Percentiles rank a stretch among this genome's conserved stretches.
These are phyloP conservation scores for Meteorus sp. DNA, from an alignment of 1,140 invertebrate genomes.

Conservation along the genomic window DNA sequence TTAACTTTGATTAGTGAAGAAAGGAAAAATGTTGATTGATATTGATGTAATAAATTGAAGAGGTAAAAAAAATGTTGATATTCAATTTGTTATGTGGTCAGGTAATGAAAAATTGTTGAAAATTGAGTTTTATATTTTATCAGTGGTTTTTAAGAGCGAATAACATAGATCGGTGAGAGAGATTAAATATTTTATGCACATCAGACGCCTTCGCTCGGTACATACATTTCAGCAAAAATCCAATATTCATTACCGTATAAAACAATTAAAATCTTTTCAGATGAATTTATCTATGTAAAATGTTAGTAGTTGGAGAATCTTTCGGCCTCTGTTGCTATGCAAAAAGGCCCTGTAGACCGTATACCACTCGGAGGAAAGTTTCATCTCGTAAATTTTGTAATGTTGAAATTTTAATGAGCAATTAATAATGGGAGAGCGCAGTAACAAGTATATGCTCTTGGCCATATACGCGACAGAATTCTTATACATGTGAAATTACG, in stretches of 20 bases:
- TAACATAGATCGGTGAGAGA: slow-evolving; percentile 16
- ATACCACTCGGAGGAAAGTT: background rate
- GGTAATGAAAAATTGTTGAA: too few relatives aligned
- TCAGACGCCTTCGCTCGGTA: slow-evolving; percentile 20
- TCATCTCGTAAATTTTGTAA: slow-evolving; percentile 40
- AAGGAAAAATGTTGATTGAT: too few relatives aligned
- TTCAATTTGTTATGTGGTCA: too few relatives aligned
- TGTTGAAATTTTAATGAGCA: slow-evolving; percentile 39
- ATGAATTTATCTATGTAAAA: too few relatives aligned
- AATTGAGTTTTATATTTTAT: slow-evolving; percentile 8
- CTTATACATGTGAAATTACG: too few relatives aligned
- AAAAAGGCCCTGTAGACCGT: slow-evolving; percentile 23
- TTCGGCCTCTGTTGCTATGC: slow-evolving; percentile 23
- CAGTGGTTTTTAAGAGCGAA: background rate
- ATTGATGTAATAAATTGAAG: too few relatives aligned
- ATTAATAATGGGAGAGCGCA: slow-evolving; percentile 21
- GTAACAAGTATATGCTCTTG: background rate
- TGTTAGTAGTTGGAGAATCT: slow-evolving; percentile 2
- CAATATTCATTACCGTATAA: slow-evolving; percentile 38
- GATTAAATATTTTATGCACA: slow-evolving; percentile 33
- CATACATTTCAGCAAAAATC: slow-evolving; percentile 27
- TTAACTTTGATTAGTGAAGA: too few relatives aligned
- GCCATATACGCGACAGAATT: too few relatives aligned
- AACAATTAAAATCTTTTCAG: slow-evolving; percentile 39
- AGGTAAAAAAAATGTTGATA: too few relatives aligned